A percentile compares a stretch with the other conserved stretches of the same genome.
These are phyloP conservation scores for Yponomeuta cagnagella DNA, from an alignment of 2,888 invertebrate genomes.

Conservation along the genomic window DNA sequence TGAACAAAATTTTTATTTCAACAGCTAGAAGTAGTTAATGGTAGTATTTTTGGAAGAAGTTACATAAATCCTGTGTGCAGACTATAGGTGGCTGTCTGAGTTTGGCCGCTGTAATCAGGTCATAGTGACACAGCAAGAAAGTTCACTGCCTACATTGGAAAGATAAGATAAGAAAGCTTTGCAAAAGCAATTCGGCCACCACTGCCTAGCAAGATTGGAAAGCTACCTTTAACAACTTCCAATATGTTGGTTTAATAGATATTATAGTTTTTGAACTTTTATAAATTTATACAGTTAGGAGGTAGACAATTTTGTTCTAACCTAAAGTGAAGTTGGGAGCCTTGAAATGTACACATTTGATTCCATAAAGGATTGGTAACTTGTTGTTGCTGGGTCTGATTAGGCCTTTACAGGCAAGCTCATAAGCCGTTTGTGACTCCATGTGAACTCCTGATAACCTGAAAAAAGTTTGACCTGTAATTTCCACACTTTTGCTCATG, in stretches of 20 bases:
- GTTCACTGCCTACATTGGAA: no score
- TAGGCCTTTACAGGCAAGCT: constrained; percentile 88
- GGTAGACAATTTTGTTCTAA: constrained; percentile 38
- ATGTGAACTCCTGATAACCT: constrained; percentile 86
- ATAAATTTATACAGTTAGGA: no score
- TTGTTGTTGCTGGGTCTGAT: constrained; percentile 83
- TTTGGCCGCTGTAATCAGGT: no score
- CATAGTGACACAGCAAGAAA: no score
- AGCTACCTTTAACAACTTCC: no score
- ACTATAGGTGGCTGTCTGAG: background rate
- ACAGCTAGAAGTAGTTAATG: background rate
- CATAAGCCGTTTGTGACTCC: constrained; percentile 92
- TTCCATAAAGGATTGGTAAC: constrained; percentile 87
- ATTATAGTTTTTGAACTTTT: no score
- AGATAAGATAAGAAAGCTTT: no score
- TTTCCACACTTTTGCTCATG: no score
- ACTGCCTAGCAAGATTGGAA: no score
- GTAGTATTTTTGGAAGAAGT: background rate
- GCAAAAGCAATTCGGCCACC: no score
- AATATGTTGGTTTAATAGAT: no score
- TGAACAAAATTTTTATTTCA: background rate
- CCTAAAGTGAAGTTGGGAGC: constrained; percentile 91
- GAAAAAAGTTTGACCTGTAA: constrained; percentile 23
- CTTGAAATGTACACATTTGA: constrained; percentile 88
- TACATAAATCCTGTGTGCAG: no score